These are phyloP conservation scores for Spisula subtruncata DNA, from an alignment of 2,888 invertebrate genomes.

Conservation along the genomic window DNA sequence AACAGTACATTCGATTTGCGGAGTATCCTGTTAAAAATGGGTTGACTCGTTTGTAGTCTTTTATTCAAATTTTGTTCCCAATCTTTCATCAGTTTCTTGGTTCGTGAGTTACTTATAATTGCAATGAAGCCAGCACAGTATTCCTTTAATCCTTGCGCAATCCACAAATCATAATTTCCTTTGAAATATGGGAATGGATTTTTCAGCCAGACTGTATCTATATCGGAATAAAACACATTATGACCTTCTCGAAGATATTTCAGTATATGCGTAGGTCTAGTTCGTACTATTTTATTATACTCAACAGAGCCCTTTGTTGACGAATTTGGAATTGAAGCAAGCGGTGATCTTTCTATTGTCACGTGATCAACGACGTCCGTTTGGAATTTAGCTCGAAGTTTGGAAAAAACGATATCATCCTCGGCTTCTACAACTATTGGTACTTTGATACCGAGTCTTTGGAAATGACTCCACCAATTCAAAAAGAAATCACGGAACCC, in stretches of 20 bases:
- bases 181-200: neutral
- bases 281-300: neutral
- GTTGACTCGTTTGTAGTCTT: neutral
- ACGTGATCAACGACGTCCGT: neutral
- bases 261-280: neutral
- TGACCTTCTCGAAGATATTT: neutral
- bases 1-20: neutral
- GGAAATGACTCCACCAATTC: neutral
- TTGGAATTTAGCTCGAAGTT: neutral
- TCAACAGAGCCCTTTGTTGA: neutral
- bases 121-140: conserved; percentile 19
- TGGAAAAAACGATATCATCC: neutral
- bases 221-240: neutral
- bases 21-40: neutral
- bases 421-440: neutral
- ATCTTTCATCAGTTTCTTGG: neutral
- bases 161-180: neutral
- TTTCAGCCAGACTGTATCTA: neutral
- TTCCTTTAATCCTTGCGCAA: neutral
- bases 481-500: neutral
- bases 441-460: neutral
- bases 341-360: neutral
- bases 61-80: neutral
- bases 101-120: neutral
- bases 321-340: neutral